phyloP scores from a whole-genome alignment of 2,113 vertebrate species.

The Cavia aperea region DNA sequence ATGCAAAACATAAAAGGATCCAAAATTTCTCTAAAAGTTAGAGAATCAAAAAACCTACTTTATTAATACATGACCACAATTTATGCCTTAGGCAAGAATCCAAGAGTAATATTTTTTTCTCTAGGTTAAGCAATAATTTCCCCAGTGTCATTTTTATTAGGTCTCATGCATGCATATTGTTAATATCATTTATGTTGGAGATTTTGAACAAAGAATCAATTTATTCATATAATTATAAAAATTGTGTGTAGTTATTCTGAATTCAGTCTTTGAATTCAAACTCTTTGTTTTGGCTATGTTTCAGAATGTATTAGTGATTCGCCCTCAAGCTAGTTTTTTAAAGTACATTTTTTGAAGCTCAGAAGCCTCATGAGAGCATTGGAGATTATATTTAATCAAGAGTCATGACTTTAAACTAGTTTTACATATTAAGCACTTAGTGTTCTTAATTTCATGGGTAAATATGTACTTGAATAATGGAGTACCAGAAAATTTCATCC shows the following conservation, averaged over 20 bases:
- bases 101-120: background rate
- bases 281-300: slow-evolving; percentile 22
- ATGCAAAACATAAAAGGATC: background rate
- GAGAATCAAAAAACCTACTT: background rate
- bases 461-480: slow-evolving; percentile 15
- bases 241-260: slow-evolving; percentile 6
- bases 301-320: slow-evolving; percentile 10
- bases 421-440: slow-evolving; percentile 8
- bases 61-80: background rate
- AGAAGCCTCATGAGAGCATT: background rate
- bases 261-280: background rate
- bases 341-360: background rate
- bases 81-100: background rate
- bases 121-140: background rate
- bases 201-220: slow-evolving; percentile 31
- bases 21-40: background rate
- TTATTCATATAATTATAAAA: slow-evolving; percentile 15
- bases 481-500: background rate
- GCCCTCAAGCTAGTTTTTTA: background rate
- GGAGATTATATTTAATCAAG: background rate
- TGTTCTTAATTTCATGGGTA: slow-evolving; percentile 21
- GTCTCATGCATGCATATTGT: background rate
- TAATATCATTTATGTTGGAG: background rate
- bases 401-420: background rate
- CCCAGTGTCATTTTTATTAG: slow-evolving; percentile 22